phyloP scores from a whole-genome alignment of 2,888 invertebrate genomes.

The Harpagoxenus sublaevis region DNA sequence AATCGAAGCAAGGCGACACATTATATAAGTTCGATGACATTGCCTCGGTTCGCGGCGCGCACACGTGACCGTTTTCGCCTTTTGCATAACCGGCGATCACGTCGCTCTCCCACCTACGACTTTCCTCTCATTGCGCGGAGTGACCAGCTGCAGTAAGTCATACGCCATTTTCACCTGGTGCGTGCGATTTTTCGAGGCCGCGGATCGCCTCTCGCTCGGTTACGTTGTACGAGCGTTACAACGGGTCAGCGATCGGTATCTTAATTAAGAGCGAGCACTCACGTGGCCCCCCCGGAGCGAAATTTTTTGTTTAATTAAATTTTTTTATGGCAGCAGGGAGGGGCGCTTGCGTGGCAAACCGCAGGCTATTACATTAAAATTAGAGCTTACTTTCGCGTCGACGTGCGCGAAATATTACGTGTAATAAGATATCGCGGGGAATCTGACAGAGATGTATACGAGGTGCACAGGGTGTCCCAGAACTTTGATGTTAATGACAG shows the following conservation, averaged over 20 bases:
- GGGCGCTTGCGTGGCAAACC: background rate
- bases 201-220: conserved; percentile 24
- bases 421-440: background rate
- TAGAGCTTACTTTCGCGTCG: conserved; percentile 30
- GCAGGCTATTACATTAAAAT: conserved; percentile 34
- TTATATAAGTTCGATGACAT: conserved; percentile 82
- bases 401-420: conserved; percentile 1
- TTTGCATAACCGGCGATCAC: conserved; percentile 50
- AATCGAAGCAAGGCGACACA: conserved; percentile 72
- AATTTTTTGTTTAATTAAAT: conserved; percentile 45
- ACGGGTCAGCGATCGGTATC: conserved; percentile 42
- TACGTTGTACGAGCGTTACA: conserved; percentile 16
- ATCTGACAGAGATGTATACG: background rate
- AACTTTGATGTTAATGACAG: background rate
- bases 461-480: background rate
- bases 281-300: conserved; percentile 2
- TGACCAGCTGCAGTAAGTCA: conserved; percentile 42
- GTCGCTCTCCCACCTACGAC: conserved; percentile 47
- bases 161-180: conserved; percentile 45
- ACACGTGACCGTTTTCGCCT: conserved; percentile 43
- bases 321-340: conserved; percentile 4
- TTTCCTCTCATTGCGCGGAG: conserved; percentile 48
- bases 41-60: conserved; percentile 74
- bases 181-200: conserved; percentile 39
- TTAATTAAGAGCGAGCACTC: conserved; percentile 44